Percentiles rank a stretch among this genome's conserved stretches.
Conservation (phyloP, 30 jellyfish, hydroid and myxozoan genomes). For the Catostylus mosaicus region DNA sequence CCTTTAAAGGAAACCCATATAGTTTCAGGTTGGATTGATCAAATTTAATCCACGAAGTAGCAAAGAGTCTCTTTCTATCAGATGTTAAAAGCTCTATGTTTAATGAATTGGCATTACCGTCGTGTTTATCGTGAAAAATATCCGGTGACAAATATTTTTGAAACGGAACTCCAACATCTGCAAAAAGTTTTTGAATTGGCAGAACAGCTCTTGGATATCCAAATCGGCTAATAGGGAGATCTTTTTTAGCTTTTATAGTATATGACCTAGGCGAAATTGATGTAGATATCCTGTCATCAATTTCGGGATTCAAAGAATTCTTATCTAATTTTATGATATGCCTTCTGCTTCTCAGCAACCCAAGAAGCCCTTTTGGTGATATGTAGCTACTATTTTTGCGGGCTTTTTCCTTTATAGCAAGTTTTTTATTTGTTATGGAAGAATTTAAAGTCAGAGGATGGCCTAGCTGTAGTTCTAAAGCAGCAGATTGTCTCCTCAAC, state of each 20-base stretch:
- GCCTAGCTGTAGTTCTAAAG: no score
- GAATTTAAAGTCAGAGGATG: no score
- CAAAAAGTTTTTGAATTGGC: slow-evolving; percentile 30
- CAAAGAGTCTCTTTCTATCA: slow-evolving; percentile 57
- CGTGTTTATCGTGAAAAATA: slow-evolving; percentile 36
- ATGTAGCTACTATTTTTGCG: no score
- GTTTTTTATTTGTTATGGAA: no score
- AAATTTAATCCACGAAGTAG: slow-evolving; percentile 80
- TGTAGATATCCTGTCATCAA: background rate
- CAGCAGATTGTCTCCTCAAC: no score
- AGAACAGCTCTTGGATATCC: slow-evolving; percentile 17
- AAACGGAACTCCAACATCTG: slow-evolving; percentile 68
- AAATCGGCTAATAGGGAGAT: background rate
- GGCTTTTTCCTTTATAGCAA: no score
- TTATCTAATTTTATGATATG: background rate
- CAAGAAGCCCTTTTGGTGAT: no score
- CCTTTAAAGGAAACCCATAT: slow-evolving; percentile 85
- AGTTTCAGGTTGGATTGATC: slow-evolving; percentile 63
- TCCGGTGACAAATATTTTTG: slow-evolving; percentile 54
- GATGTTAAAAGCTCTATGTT: slow-evolving; percentile 63
- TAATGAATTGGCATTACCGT: slow-evolving; percentile 47
- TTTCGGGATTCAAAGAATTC: background rate
- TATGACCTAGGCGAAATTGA: background rate
- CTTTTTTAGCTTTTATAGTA: background rate
- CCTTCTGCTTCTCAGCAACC: background rate